These are phyloP conservation scores for Apamea monoglypha DNA, from an alignment of 2,888 invertebrate genomes.

Conservation along the genomic window DNA sequence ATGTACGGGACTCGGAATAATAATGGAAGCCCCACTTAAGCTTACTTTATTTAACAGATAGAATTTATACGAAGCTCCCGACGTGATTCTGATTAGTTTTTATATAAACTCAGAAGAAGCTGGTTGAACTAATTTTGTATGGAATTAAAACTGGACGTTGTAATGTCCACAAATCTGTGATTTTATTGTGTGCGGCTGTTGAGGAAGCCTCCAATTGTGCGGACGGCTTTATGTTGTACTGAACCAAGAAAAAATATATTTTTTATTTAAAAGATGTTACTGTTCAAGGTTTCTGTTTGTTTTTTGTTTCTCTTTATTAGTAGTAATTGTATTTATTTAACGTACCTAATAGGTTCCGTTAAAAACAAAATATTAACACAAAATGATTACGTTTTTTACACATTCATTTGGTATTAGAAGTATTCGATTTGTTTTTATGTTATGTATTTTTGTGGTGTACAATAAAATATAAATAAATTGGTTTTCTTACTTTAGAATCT, in stretches of 20 bases:
- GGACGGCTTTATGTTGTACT: conserved; percentile 71
- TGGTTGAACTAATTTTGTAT: conserved; percentile 81
- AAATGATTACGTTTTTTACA: background rate
- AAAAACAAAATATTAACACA: background rate
- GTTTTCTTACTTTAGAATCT: background rate
- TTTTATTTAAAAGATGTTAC: background rate
- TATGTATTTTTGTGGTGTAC: too few species aligned
- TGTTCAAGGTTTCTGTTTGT: background rate
- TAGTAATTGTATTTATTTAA: background rate
- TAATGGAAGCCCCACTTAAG: conserved; percentile 30
- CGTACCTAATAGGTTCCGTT: background rate
- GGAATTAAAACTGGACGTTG: conserved; percentile 80
- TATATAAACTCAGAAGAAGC: conserved; percentile 79
- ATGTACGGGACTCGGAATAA: conserved; percentile 47
- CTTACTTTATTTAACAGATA: conserved; percentile 72
- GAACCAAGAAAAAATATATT: conserved; percentile 14
- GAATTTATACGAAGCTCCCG: conserved; percentile 79
- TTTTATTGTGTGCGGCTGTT: conserved; percentile 83
- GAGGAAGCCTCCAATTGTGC: conserved; percentile 80
- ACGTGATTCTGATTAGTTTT: conserved; percentile 80
- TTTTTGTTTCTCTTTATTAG: background rate
- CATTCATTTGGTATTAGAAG: too few species aligned
- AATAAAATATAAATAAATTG: background rate
- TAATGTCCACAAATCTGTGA: conserved; percentile 83
- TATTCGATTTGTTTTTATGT: too few species aligned